phyloP scores from a whole-genome alignment of 92 coral and sea anemone species.

The Umimayanthus kanabou region DNA sequence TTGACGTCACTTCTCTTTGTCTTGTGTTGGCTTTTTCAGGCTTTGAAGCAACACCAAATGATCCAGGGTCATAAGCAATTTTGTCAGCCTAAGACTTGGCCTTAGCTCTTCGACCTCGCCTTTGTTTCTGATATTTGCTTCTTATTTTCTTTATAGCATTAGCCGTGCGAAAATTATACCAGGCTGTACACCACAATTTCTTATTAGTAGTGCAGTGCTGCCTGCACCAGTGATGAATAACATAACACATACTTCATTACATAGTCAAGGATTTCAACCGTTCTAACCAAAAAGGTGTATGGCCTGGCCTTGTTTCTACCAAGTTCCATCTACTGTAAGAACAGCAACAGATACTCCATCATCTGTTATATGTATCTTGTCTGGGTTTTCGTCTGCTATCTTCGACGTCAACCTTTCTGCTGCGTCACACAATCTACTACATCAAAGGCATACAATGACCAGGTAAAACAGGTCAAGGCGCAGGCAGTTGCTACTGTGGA shows the following conservation, averaged over 20 bases:
- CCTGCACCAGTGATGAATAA: no score
- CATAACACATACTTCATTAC: no score
- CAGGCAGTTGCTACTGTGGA: conserved; percentile 58
- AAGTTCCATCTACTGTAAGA: conserved; percentile 31
- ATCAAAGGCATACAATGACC: conserved; percentile 61
- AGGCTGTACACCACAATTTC: no score
- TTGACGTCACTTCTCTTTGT: conserved; percentile 14
- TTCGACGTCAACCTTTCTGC: conserved; percentile 53
- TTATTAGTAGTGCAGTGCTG: no score
- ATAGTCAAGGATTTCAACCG: conserved; percentile 51
- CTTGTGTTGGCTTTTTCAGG: conserved; percentile 45
- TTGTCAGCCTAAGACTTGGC: conserved; percentile 25
- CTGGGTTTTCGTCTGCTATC: conserved; percentile 44
- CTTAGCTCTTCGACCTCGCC: no score
- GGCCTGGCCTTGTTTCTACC: conserved; percentile 23
- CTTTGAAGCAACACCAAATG: conserved; percentile 54
- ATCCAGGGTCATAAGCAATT: conserved; percentile 48
- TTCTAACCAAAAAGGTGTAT: conserved; percentile 6
- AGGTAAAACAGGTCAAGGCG: conserved; percentile 58
- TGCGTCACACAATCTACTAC: conserved; percentile 67
- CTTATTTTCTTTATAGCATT: no score
- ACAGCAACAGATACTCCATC: conserved; percentile 42
- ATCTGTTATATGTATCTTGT: conserved; percentile 10
- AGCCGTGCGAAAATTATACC: no score
- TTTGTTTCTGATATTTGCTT: no score